phyloP scores from a whole-genome alignment of 2,888 invertebrate species.

The Tinea trinotella region DNA sequence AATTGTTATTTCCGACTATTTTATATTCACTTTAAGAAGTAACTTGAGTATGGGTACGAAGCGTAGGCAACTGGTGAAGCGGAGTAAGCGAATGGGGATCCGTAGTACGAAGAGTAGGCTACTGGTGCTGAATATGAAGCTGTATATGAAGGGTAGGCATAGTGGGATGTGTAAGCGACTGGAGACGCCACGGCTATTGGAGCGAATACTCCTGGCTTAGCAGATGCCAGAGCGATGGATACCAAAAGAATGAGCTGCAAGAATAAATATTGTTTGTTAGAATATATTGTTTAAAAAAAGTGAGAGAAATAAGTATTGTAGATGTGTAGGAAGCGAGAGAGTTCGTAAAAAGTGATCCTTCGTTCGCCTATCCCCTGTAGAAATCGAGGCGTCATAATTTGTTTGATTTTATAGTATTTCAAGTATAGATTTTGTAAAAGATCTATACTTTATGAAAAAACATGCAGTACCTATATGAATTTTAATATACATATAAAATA shows the following conservation, averaged over 20 bases:
- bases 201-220: constrained; percentile 34
- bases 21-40: neutral
- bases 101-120: constrained; percentile 22
- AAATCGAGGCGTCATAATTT: too few relatives aligned
- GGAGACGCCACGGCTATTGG: constrained; percentile 18
- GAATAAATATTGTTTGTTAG: neutral
- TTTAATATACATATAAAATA: too few relatives aligned
- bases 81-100: constrained; percentile 20
- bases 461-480: too few relatives aligned
- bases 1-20: too few relatives aligned
- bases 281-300: too few relatives aligned
- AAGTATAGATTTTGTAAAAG: too few relatives aligned
- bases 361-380: too few relatives aligned
- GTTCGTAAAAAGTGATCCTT: too few relatives aligned
- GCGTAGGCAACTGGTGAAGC: neutral
- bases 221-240: constrained; percentile 42
- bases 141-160: constrained; percentile 22
- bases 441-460: too few relatives aligned
- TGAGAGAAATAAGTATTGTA: too few relatives aligned
- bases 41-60: neutral
- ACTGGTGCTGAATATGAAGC: constrained; percentile 26
- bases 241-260: constrained; percentile 36
- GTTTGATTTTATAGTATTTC: too few relatives aligned
- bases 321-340: too few relatives aligned
- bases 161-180: constrained; percentile 22